These are phyloP conservation scores for Cuculus canorus DNA, from an alignment of 2,797 vertebrate species.

Conservation along the genomic window DNA sequence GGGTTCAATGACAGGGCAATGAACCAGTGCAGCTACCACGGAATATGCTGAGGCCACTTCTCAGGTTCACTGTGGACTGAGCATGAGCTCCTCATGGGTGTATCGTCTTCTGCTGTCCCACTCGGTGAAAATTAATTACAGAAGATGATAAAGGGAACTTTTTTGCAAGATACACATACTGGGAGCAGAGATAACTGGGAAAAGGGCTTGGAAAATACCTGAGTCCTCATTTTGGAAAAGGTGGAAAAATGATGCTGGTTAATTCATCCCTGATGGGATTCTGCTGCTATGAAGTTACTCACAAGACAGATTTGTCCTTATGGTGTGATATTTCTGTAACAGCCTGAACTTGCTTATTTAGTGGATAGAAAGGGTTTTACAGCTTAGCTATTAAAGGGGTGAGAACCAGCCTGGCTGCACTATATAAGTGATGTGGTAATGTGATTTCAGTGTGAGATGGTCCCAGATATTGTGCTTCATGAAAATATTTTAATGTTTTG, in stretches of 20 bases:
- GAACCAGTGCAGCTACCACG: not conserved
- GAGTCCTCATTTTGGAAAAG: not conserved
- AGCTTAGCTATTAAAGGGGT: not conserved
- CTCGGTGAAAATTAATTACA: not conserved
- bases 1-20: not conserved
- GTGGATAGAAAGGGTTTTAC: not conserved
- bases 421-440: not conserved
- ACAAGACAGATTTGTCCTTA: not conserved
- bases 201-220: conserved; percentile 11
- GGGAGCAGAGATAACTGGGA: conserved; percentile 14
- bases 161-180: not conserved
- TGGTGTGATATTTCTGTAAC: not conserved
- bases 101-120: conserved; percentile 10
- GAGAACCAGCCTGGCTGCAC: not conserved
- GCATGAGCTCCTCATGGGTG: not conserved
- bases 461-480: not conserved
- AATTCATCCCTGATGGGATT: conserved; percentile 31
- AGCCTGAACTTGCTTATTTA: not conserved
- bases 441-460: not conserved
- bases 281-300: not conserved
- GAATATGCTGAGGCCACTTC: not conserved
- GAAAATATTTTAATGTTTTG: not conserved
- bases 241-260: not conserved
- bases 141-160: not conserved
- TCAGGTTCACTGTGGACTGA: not conserved